Evolutionary conservation across 2,113 vertebrate species (phyloP).

Genomic region (Hyperopisus bebe): DNA sequence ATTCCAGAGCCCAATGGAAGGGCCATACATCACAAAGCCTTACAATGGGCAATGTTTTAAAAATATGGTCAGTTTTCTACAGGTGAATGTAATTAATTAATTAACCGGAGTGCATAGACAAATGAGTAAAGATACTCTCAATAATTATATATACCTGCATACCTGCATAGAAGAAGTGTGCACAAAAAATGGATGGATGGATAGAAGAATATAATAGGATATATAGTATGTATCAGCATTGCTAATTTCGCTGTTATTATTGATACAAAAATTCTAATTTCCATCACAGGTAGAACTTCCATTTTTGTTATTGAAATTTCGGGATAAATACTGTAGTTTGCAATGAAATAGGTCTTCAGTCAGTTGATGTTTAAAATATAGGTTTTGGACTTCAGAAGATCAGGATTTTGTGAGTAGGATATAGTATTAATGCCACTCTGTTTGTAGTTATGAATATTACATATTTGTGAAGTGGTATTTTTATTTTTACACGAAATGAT

Average conservation of each 20-base stretch:
- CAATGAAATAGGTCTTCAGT: background rate
- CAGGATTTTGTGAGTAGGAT: background rate
- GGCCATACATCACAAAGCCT: background rate
- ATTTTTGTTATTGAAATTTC: background rate
- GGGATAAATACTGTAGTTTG: background rate
- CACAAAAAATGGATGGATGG: background rate
- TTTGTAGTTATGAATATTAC: background rate
- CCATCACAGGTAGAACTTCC: background rate
- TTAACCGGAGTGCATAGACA: background rate
- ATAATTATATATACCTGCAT: background rate
- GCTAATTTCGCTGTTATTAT: background rate
- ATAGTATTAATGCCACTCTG: background rate
- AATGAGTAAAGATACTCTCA: background rate
- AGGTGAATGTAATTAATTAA: background rate
- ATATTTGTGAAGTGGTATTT: background rate
- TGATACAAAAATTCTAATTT: background rate
- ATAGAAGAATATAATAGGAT: background rate
- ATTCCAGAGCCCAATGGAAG: background rate
- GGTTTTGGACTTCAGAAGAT: background rate
- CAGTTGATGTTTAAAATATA: background rate
- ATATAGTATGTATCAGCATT: background rate
- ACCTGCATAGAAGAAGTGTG: background rate
- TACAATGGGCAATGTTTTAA: background rate
- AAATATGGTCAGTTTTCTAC: background rate
- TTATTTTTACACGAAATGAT: background rate